phyloP scores from a whole-genome alignment of 2,888 invertebrate species.

The Asteroscopus sphinx region DNA sequence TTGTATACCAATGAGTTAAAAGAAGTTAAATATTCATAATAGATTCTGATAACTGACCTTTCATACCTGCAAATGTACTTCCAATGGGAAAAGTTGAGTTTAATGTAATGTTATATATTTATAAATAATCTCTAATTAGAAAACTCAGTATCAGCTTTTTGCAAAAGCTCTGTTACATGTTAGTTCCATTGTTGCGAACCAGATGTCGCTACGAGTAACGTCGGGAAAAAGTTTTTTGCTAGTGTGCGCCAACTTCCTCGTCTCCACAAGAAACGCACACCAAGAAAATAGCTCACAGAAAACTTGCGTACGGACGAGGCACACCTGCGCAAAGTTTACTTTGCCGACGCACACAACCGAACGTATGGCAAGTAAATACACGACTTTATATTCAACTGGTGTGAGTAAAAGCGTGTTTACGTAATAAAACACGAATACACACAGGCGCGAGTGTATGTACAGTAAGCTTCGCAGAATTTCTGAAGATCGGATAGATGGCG shows the following conservation, averaged over 20 bases:
- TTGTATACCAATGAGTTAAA: not conserved
- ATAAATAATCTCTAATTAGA: slow-evolving; percentile 34
- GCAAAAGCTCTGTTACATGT: slow-evolving; percentile 58
- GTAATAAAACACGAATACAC: slow-evolving; percentile 57
- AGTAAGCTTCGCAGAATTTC: slow-evolving; percentile 53
- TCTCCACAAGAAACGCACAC: slow-evolving; percentile 63
- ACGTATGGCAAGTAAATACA: slow-evolving; percentile 54
- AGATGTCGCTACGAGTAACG: slow-evolving; percentile 82
- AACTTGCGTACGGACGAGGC: slow-evolving; percentile 58
- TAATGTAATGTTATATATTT: not conserved
- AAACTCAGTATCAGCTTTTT: slow-evolving; percentile 69
- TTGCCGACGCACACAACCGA: slow-evolving; percentile 52
- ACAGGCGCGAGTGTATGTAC: slow-evolving; percentile 55
- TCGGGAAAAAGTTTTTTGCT: slow-evolving; percentile 70
- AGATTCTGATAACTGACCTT: not conserved
- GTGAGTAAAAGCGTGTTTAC: slow-evolving; percentile 60
- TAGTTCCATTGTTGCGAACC: slow-evolving; percentile 66
- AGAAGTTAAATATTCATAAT: not conserved
- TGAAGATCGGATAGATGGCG: slow-evolving; percentile 75
- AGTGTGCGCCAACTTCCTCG: slow-evolving; percentile 68
- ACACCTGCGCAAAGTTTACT: slow-evolving; percentile 61
- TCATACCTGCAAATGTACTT: slow-evolving; percentile 2
- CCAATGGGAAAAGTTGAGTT: slow-evolving; percentile 2
- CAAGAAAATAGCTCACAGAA: slow-evolving; percentile 45
- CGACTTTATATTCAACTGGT: slow-evolving; percentile 43